A percentile compares a stretch with the other conserved stretches of the same genome.
These are phyloP conservation scores for Hydrotaea diabolus DNA, from an alignment of 2,888 invertebrate species.

Conservation along the genomic window DNA sequence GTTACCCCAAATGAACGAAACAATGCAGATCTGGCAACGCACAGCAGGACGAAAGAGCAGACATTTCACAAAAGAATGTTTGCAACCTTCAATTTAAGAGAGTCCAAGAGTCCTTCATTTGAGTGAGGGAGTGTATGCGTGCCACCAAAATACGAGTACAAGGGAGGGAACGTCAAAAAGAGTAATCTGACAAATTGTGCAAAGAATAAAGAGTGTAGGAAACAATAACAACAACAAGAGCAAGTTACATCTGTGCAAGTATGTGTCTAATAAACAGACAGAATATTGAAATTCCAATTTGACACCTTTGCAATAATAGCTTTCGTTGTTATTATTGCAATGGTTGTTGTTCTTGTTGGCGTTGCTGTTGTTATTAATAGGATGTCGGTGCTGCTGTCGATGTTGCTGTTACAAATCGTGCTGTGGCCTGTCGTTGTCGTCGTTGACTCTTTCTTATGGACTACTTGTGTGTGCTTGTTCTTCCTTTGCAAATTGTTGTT, in stretches of 20 bases:
- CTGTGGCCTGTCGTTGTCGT: not conserved
- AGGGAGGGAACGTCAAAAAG: not conserved
- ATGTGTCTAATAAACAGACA: conserved; percentile 2
- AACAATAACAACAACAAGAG: not conserved
- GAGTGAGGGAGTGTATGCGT: not conserved
- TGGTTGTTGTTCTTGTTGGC: not conserved
- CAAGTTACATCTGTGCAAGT: not conserved
- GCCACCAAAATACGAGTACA: not conserved
- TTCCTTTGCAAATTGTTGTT: not conserved
- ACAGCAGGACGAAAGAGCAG: too few species aligned
- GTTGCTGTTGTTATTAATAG: not conserved
- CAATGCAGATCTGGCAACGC: too few species aligned
- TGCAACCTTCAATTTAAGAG: too few species aligned
- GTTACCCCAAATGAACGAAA: too few species aligned
- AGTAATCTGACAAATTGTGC: not conserved
- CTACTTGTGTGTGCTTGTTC: not conserved
- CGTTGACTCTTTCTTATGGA: too few species aligned
- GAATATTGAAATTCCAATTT: conserved; percentile 14
- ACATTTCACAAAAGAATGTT: too few species aligned
- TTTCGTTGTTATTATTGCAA: not conserved
- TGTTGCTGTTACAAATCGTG: too few species aligned
- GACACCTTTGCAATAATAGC: conserved; percentile 13
- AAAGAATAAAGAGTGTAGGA: not conserved
- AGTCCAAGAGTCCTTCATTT: too few species aligned
- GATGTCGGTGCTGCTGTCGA: not conserved